phyloP scores from a whole-genome alignment of 1,140 invertebrate species.

The Drosophila virilis region DNA sequence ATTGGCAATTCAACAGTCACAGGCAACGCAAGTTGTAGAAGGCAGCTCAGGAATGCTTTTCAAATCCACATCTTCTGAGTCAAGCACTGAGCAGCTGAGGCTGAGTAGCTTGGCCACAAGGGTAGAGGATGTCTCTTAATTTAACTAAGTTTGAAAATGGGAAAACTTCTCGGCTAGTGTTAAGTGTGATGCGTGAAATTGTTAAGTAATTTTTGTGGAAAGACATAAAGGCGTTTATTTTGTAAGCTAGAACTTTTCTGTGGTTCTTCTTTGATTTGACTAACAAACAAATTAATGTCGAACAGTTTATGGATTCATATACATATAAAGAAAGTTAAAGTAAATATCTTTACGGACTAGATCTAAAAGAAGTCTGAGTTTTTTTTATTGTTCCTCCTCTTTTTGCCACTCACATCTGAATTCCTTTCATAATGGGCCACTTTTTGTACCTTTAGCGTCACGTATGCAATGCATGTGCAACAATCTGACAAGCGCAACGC shows the following conservation, averaged over 20 bases:
- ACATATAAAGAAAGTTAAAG: too few species aligned
- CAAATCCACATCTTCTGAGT: constrained; percentile 51
- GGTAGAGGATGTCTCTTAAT: not conserved
- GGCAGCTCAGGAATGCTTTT: constrained; percentile 56
- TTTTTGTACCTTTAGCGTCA: not conserved
- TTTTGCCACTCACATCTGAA: not conserved
- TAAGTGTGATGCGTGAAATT: constrained; percentile 22
- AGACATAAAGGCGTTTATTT: constrained; percentile 4
- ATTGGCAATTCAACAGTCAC: constrained; percentile 34
- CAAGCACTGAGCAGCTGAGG: constrained; percentile 8
- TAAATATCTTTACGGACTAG: too few species aligned
- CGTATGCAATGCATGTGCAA: not conserved
- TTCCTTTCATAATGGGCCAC: constrained; percentile 9
- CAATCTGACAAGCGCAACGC: not conserved
- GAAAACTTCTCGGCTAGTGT: not conserved
- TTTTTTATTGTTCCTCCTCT: not conserved
- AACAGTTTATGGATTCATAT: too few species aligned
- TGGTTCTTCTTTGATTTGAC: not conserved
- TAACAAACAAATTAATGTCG: too few species aligned
- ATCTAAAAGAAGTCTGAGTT: too few species aligned
- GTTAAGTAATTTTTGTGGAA: not conserved
- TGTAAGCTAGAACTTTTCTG: not conserved
- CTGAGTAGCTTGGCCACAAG: constrained; percentile 6
- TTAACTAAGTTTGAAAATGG: not conserved
- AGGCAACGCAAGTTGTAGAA: constrained; percentile 65